Evolutionary conservation across 2,888 invertebrate species (phyloP).

Genomic region (Acleris emargana): DNA sequence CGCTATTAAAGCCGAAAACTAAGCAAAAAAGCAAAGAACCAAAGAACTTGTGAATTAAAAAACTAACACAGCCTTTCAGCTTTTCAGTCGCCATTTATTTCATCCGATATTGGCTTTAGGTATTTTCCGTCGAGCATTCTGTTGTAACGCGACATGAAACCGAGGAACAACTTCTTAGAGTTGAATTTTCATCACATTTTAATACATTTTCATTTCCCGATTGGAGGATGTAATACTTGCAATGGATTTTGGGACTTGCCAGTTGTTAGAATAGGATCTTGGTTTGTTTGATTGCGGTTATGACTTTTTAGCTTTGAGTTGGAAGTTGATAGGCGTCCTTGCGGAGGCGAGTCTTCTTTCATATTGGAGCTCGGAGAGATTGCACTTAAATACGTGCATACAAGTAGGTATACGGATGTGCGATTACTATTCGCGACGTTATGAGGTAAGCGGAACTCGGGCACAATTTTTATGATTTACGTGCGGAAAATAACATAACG

Average conservation of each 20-base stretch:
- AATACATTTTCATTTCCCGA: conserved; percentile 48
- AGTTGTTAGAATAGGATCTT: conserved; percentile 52
- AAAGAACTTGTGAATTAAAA: conserved; percentile 57
- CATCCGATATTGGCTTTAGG: conserved; percentile 61
- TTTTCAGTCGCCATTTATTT: conserved; percentile 69
- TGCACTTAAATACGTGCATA: conserved; percentile 41
- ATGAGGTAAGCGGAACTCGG: conserved; percentile 1
- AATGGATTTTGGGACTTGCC: conserved; percentile 50
- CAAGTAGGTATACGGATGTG: conserved; percentile 12
- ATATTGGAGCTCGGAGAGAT: conserved; percentile 62
- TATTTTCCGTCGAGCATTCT: conserved; percentile 52
- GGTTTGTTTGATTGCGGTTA: conserved; percentile 48
- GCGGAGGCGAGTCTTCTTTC: conserved; percentile 61
- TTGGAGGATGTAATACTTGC: conserved; percentile 34
- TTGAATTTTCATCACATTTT: conserved; percentile 57
- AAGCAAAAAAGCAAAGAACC: conserved; percentile 41
- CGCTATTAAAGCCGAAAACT: conserved; percentile 48
- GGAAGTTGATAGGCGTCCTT: conserved; percentile 54
- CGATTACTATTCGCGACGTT: conserved; percentile 13
- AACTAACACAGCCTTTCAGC: conserved; percentile 64
- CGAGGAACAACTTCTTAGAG: conserved; percentile 52
- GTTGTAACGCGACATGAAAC: conserved; percentile 49
- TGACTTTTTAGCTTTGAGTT: conserved; percentile 46
- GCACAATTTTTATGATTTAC: conserved; percentile 7
- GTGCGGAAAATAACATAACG: too few species aligned